Evolutionary conservation across 2,888 invertebrate genomes (phyloP), one percentile per base, ranked within the genome.

Genomic region (Muschampia plurimacula): DNA sequence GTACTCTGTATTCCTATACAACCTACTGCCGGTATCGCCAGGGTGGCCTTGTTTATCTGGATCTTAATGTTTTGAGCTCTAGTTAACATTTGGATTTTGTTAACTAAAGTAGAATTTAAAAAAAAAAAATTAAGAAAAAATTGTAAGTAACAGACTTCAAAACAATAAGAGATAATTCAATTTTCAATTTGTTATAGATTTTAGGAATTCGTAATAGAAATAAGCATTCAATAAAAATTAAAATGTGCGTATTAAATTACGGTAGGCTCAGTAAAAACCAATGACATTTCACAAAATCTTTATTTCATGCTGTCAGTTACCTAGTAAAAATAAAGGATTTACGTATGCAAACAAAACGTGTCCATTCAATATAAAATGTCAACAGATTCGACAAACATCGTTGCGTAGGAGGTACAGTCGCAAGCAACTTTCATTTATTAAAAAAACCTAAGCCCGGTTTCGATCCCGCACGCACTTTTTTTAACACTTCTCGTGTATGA

Each of bases 321-420:
- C 72, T 74, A 77, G 66, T 81, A 78, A 81, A 82, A 76, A 80
- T 81, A 81, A 83, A 83, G 79, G 77, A 81, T 81, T 81, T 80
- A 79, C 80, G 78, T 82, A 88, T 89, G 88, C 87, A 87, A 90
- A 89, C 86, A 86, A 83, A 86, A 85, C 86, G 84, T 84, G 87
- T 84, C 83, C 85, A 83, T 86, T 86, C 82, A 83, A 88, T 87
- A 86, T 81, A 82, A 86, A 82, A 88, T 89, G 89, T 91, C 90
- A 90, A 88, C 92, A 89, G 87, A 85, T 87, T 82, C 82, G 81
- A 84, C 78, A 80, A 79, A 81, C 79, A 81, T 77, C 71, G 75
- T 69, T 32, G 81, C 78, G 89, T 87, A 85, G 89, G 89, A 83
- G 86, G 83, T 80, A 88, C 82, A 83, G 74, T 85, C 86, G 81